These are phyloP conservation scores for Noctua janthe DNA, from an alignment of 2,888 invertebrate species.

Conservation along the genomic window DNA sequence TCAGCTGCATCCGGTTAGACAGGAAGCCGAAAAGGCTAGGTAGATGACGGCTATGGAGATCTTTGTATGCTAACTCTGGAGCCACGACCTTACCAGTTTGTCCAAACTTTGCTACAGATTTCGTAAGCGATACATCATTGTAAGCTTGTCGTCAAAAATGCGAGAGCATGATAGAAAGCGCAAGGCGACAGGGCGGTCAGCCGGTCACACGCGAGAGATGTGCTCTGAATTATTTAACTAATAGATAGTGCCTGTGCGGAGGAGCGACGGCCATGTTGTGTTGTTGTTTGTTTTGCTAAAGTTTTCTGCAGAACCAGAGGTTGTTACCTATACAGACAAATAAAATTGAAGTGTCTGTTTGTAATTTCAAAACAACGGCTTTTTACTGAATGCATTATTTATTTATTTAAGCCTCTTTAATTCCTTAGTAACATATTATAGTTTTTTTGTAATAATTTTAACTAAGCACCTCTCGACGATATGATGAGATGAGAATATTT, in stretches of 20 bases:
- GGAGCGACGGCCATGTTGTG: background rate
- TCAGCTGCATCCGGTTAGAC: too few species aligned
- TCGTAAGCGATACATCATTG: background rate
- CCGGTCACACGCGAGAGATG: conserved; percentile 10
- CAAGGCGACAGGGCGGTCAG: conserved; percentile 1
- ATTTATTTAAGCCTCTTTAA: too few species aligned
- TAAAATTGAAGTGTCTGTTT: too few species aligned
- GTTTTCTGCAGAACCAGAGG: conserved; percentile 12
- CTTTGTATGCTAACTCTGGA: background rate
- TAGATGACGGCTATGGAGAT: background rate
- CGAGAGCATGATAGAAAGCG: conserved; percentile 17
- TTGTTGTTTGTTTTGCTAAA: conserved; percentile 36
- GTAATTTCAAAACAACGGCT: too few species aligned
- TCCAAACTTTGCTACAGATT: background rate
- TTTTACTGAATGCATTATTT: too few species aligned
- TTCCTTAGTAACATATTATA: too few species aligned
- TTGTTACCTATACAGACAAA: too few species aligned
- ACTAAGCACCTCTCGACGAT: too few species aligned
- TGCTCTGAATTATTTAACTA: conserved; percentile 47
- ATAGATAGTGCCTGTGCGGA: conserved; percentile 23
- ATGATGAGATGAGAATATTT: too few species aligned
- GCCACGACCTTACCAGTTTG: background rate
- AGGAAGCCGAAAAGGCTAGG: background rate
- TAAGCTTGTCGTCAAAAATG: background rate
- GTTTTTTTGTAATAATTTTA: too few species aligned